A percentile compares a stretch with the other conserved stretches of the same genome.
Conservation (phyloP, 2,797 vertebrate genomes). For the Neosilurus hyrtlii region DNA sequence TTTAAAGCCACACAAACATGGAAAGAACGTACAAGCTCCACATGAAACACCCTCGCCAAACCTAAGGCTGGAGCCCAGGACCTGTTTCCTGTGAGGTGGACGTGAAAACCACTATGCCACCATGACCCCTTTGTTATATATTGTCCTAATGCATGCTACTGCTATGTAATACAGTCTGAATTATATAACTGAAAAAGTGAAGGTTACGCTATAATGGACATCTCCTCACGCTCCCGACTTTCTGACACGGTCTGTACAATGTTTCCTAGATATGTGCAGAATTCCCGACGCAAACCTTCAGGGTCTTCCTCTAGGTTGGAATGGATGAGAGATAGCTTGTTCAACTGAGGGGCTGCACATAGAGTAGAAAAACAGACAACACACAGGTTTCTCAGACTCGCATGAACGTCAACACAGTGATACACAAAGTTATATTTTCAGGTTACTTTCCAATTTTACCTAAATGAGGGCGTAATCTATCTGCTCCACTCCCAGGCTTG, state of each 20-base stretch:
- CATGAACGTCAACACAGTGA: background rate
- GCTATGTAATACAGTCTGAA: background rate
- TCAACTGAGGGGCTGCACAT: slow-evolving; percentile 78
- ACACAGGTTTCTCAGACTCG: background rate
- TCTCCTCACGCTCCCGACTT: slow-evolving; percentile 89
- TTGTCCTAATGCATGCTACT: background rate
- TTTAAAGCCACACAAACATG: no score
- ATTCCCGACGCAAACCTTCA: slow-evolving; percentile 84
- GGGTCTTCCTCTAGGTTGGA: slow-evolving; percentile 93
- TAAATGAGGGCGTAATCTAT: slow-evolving; percentile 72
- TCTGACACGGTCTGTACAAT: slow-evolving; percentile 84
- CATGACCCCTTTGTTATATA: no score
- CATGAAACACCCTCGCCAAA: no score
- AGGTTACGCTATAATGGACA: slow-evolving; percentile 87
- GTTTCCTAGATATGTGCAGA: slow-evolving; percentile 82
- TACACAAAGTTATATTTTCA: background rate
- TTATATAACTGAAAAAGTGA: background rate
- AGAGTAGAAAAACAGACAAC: background rate
- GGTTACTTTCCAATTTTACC: slow-evolving; percentile 63
- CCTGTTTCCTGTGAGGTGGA: no score
- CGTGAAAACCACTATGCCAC: no score
- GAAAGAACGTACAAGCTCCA: no score
- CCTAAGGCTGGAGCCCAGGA: no score
- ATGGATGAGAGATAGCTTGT: slow-evolving; percentile 82
- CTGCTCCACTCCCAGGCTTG: slow-evolving; percentile 81